A percentile compares a stretch with the other conserved stretches of the same genome.
Evolutionary conservation across 2,113 vertebrate species (phyloP).

Genomic region (Origma solitaria): DNA sequence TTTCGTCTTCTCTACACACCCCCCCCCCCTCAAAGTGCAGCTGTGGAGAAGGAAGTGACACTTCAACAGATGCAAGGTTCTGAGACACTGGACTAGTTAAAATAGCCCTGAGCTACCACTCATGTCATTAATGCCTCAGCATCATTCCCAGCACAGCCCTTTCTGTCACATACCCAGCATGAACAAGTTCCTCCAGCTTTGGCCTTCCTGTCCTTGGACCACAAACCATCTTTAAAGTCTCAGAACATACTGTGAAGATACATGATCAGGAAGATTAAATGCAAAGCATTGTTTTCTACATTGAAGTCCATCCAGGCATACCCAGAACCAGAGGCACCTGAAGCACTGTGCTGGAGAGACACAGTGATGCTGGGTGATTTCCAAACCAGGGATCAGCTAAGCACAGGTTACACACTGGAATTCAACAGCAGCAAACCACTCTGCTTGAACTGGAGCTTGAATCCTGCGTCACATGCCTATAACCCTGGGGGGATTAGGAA

Average conservation of each 20-base stretch:
- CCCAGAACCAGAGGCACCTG: not conserved
- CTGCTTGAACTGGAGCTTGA: not conserved
- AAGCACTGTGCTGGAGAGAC: not conserved
- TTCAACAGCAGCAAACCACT: not conserved
- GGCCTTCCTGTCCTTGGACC: not conserved
- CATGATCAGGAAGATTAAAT: not conserved
- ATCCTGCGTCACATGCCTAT: not conserved
- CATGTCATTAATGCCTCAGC: not conserved
- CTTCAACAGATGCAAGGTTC: not conserved
- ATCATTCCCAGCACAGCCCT: not conserved
- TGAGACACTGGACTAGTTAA: not conserved
- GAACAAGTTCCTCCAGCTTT: not conserved
- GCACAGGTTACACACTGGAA: not conserved
- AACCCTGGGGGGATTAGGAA: not conserved
- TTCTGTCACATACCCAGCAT: not conserved
- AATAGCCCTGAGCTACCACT: not conserved
- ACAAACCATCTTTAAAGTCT: not conserved
- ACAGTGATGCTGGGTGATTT: not conserved
- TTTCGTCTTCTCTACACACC: not conserved
- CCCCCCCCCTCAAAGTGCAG: not conserved
- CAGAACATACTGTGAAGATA: not conserved
- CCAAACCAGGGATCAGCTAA: not conserved
- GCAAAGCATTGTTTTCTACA: not conserved
- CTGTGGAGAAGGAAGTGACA: not conserved
- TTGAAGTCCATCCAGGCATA: not conserved